These are phyloP conservation scores for Ceyx margarethae DNA, from an alignment of 2,113 vertebrate species.

Conservation along the genomic window DNA sequence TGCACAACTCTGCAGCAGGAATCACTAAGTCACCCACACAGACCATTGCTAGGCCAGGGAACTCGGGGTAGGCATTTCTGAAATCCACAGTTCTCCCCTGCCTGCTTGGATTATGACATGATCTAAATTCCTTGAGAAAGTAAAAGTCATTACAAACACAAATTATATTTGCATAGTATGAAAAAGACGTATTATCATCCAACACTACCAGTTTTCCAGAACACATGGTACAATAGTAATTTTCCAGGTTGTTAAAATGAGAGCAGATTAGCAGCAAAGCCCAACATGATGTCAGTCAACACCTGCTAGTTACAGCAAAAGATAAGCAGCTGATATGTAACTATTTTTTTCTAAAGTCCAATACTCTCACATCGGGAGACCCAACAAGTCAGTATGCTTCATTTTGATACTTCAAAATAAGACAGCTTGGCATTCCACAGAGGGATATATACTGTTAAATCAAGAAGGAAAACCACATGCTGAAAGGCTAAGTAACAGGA, in stretches of 20 bases:
- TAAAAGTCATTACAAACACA: not conserved
- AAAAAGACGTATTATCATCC: not conserved
- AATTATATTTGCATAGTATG: not conserved
- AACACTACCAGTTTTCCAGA: not conserved
- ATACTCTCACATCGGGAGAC: not conserved
- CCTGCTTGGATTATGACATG: not conserved
- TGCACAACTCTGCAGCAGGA: not conserved
- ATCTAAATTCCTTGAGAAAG: not conserved
- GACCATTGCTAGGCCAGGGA: not conserved
- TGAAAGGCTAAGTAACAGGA: not conserved
- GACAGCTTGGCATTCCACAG: not conserved
- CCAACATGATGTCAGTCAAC: not conserved
- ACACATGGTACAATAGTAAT: not conserved
- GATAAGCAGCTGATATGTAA: not conserved
- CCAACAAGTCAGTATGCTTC: not conserved
- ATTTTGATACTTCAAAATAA: not conserved
- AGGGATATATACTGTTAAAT: not conserved
- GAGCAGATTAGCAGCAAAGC: not conserved
- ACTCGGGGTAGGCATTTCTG: not conserved
- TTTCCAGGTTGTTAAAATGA: not conserved
- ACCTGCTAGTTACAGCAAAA: not conserved
- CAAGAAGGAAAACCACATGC: not conserved
- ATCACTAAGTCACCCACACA: not conserved
- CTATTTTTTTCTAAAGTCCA: not conserved
- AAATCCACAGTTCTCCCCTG: not conserved